Percentiles rank a stretch among this genome's conserved stretches.
These are phyloP conservation scores for Condylura cristata DNA, from an alignment of 2,113 vertebrate genomes.

Conservation along the genomic window DNA sequence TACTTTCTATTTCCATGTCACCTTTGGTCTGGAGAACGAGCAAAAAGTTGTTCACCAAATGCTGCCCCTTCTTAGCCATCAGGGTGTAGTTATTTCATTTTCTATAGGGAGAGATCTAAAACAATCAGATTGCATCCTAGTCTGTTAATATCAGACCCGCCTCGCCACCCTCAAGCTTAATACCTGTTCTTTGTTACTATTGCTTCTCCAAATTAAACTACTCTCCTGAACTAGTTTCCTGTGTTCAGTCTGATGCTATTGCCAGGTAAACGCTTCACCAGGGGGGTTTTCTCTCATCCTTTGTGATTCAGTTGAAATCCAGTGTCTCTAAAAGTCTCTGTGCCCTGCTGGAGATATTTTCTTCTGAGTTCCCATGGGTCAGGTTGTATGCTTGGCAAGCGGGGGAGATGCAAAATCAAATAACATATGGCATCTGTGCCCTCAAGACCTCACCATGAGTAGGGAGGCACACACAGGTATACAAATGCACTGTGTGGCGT, in stretches of 20 bases:
- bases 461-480: background rate
- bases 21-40: background rate
- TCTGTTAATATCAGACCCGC: background rate
- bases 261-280: background rate
- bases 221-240: background rate
- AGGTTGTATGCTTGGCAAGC: background rate
- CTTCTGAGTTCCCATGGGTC: background rate
- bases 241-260: background rate
- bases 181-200: background rate
- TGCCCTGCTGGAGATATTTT: background rate
- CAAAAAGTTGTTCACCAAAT: background rate
- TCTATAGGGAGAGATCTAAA: background rate
- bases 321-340: background rate
- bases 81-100: background rate
- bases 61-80: background rate
- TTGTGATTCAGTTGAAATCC: slow-evolving; percentile 4
- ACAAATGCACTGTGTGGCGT: background rate
- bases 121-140: background rate
- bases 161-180: background rate
- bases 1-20: slow-evolving; percentile 12
- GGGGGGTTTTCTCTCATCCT: background rate
- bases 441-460: background rate
- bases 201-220: background rate
- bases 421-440: background rate
- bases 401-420: background rate